Base-by-base conservation (phyloP, 2,888 invertebrate species). In the Hirudinaria manillensis region DNA sequence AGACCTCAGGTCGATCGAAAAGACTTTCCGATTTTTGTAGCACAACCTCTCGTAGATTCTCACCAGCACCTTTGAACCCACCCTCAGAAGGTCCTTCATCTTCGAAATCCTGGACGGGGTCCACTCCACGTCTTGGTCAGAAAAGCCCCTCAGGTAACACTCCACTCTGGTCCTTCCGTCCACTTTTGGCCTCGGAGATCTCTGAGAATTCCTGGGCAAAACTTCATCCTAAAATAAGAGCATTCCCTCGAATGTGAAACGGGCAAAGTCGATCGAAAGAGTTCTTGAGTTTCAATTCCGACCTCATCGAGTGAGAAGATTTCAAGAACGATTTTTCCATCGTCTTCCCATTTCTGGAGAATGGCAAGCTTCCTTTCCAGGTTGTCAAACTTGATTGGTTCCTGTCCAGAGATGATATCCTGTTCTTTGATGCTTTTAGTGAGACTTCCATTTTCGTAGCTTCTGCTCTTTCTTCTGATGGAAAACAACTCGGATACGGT, bases 401-500 rank as follows among this genome's bases (percentile, higher is more conserved):
- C 24, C 24, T 61, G 61, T 27, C 7, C 24, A 7, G 24, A 29
- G 29, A 61, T 10, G 24, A 61, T 10, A 19, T 24, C 61, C 24
- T 24, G 61, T 61, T 61, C 61, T 10, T 61, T 7, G 29, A 61
- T 61, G 61, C 29, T 10, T 10, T 61, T 61, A 16, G 10, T 27
- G 61, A 61, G 29, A 21, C 10, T 29, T 16, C 6, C 1, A 7
- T 29, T 29, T 1, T 61, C 61, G 10, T 24, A 24, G 6, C 61
- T 19, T 61, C 24, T 24, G 29, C 24, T 24, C 24, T 61, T 61
- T n/a, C 29, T 24, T 29, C 61, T 4, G 24, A 61, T 61, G 1
- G 61, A 61, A 61, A 61, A 61, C 61, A 61, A 61, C 61, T 61
- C 61, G 24, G 61, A 61, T 29, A 61, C 61, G 24, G 61, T 61